Base-by-base conservation (phyloP, 2,888 invertebrate genomes). In the Chymomyza procnemis region DNA sequence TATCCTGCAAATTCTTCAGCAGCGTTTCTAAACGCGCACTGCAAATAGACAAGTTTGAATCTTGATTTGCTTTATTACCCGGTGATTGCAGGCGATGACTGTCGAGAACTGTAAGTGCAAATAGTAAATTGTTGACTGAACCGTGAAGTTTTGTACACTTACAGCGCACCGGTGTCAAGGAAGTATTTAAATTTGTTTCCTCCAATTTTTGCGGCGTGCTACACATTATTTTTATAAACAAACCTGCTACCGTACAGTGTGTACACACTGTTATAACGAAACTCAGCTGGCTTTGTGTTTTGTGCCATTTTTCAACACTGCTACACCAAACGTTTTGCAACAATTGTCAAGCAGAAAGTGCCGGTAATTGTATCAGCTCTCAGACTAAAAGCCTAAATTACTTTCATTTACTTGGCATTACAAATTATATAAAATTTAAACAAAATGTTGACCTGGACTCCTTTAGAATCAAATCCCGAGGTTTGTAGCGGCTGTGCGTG, bases 391-490 rank as follows among this genome's bases (percentile, higher is more conserved):
- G 16, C 16, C 16, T 52, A 57, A 56, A 52, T 6, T 34, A 57
- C 57, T 54, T 63, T 4, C 14, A 0, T 60, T 55, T 64, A 52
- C 26, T 55, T 55, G 22, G 21, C 8, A 26, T 26, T 55, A 6
- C 8, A 61, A 8, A 5, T 54, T 22, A 58, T 34, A 18, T 2
- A 57, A 16, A 41, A 18, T 62, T 50, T 47, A 19, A 21, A 6
- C 30, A 88, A 87, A 67, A 91, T 91, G 90, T 79, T 85, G 59
- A 79, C 82, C 69, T 90, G 89, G 88, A 79, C 88, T 54, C 90
- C 91, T 64, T 84, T 94, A 74, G 94, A 94, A 90, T 93, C 93
- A 0, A 94, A 94, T 88, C 93, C 93, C 9, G 93, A 91, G 74
- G 91, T 91, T 74, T 88, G 80, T 72, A 47, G n/a, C 18, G 4